Evolutionary conservation across 2,797 vertebrate genomes (phyloP).

Genomic region (Enteromius radiatus): DNA sequence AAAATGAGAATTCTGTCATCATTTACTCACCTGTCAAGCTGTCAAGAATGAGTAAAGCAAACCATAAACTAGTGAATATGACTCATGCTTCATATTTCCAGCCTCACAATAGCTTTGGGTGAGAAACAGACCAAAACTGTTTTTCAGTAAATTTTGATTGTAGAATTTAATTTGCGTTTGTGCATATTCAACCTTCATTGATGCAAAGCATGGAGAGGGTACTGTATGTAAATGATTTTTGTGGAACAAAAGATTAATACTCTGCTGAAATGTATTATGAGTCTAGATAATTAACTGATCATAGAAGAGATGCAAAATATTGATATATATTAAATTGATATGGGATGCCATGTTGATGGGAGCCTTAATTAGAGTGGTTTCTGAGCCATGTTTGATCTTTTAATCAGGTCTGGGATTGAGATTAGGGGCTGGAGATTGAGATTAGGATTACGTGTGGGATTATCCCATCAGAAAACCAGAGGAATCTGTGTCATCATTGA

Average conservation of each 20-base stretch:
- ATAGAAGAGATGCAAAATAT: constrained; percentile 15
- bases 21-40: constrained; percentile 6
- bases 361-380: constrained; percentile 70
- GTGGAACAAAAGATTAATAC: background rate
- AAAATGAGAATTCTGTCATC: background rate
- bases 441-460: constrained; percentile 70
- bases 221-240: background rate
- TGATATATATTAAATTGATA: constrained; percentile 10
- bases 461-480: constrained; percentile 65
- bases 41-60: background rate
- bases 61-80: background rate
- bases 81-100: background rate
- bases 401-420: constrained; percentile 70
- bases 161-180: background rate
- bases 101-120: constrained; percentile 2
- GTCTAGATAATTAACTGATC: constrained; percentile 33
- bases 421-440: constrained; percentile 63
- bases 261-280: background rate
- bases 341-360: constrained; percentile 44
- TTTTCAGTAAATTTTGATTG: background rate
- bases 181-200: constrained; percentile 9
- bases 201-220: background rate
- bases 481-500: constrained; percentile 68
- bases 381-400: constrained; percentile 53
- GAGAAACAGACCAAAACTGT: background rate